Conservation (phyloP, 2,797 vertebrate species). For the Calcarius lapponicus region DNA sequence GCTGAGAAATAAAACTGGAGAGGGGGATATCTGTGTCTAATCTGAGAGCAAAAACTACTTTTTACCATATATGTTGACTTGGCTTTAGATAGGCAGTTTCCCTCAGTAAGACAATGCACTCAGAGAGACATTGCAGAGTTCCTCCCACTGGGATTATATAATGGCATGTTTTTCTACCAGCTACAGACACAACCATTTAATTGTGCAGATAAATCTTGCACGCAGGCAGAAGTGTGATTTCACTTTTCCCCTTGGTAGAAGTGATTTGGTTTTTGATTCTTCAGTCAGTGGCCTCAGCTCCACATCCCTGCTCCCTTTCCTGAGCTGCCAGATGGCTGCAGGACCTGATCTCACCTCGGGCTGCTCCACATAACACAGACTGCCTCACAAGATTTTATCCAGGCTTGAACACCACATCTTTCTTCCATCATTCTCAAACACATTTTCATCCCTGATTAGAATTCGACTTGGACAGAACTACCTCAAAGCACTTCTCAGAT, state of each 20-base stretch:
- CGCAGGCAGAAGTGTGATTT: not conserved
- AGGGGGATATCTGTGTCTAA: not conserved
- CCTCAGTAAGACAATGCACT: not conserved
- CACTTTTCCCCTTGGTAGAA: not conserved
- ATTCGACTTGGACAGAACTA: not conserved
- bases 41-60: not conserved
- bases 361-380: not conserved
- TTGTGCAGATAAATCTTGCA: not conserved
- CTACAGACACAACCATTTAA: not conserved
- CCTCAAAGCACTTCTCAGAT: not conserved
- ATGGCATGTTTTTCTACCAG: slow-evolving; percentile 21
- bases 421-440: not conserved
- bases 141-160: slow-evolving; percentile 24
- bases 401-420: not conserved
- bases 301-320: not conserved
- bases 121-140: not conserved
- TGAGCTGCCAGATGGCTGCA: not conserved
- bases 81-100: not conserved
- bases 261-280: not conserved
- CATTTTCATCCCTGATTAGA: not conserved
- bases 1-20: not conserved
- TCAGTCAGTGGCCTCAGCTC: not conserved
- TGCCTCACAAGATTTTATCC: not conserved
- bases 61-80: not conserved
- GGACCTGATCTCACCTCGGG: not conserved